Percentiles rank a stretch among this genome's conserved stretches.
Evolutionary conservation across 1,140 invertebrate genomes (phyloP).

Genomic region (Drosophila repletoides): DNA sequence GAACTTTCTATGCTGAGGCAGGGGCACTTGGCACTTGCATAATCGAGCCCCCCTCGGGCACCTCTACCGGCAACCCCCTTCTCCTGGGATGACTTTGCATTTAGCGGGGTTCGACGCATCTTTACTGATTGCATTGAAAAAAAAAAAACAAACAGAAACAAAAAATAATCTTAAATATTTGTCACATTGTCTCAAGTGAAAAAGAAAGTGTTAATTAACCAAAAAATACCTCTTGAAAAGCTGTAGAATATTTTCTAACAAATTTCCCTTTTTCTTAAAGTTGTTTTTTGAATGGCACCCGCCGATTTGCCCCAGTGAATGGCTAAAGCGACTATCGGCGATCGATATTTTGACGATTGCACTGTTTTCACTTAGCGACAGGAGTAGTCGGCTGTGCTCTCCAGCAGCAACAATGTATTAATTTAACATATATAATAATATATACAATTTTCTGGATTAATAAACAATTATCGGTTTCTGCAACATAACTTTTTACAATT

Average conservation of each 20-base stretch:
- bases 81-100: constrained; percentile 21
- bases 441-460: too few species aligned
- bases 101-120: constrained; percentile 25
- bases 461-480: too few species aligned
- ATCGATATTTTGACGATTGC: too few species aligned
- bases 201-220: constrained; percentile 27
- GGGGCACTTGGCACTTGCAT: constrained; percentile 50
- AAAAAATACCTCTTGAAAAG: neutral
- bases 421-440: too few species aligned
- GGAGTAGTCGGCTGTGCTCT: too few species aligned
- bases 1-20: constrained; percentile 63
- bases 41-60: constrained; percentile 11
- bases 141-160: constrained; percentile 11
- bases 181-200: constrained; percentile 8
- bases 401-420: too few species aligned
- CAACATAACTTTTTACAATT: too few species aligned
- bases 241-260: neutral
- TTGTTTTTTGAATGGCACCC: neutral
- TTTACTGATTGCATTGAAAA: constrained; percentile 27
- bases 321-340: neutral
- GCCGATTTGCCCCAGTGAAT: neutral
- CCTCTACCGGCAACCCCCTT: neutral
- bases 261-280: neutral
- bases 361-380: too few species aligned
- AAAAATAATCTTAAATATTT: constrained; percentile 14